Conservation (phyloP, 1,140 invertebrate species). For the Tenebrio molitor region DNA sequence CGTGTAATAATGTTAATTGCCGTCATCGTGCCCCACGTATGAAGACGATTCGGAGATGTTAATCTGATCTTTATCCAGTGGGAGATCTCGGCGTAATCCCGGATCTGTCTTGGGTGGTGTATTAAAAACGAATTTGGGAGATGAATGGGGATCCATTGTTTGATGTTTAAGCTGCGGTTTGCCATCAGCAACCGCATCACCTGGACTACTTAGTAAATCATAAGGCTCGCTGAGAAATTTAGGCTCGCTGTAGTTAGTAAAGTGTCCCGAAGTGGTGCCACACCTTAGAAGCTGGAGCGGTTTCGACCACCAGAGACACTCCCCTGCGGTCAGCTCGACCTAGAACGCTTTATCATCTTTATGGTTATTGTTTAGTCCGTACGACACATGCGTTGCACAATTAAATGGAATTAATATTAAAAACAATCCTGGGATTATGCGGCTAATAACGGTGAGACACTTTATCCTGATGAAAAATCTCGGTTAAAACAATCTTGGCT, state of each 20-base stretch:
- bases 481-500: slow-evolving; percentile 26
- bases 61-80: too few relatives aligned
- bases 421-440: slow-evolving; percentile 34
- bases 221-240: slow-evolving; percentile 29
- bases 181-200: slow-evolving; percentile 12
- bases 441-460: slow-evolving; percentile 23
- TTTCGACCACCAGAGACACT: slow-evolving; percentile 32
- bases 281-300: slow-evolving; percentile 35
- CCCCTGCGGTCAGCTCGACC: slow-evolving; percentile 38
- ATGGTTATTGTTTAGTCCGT: slow-evolving; percentile 34
- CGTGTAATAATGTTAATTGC: background rate
- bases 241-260: slow-evolving; percentile 21
- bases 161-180: slow-evolving; percentile 26
- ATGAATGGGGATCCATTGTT: slow-evolving; percentile 4
- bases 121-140: background rate
- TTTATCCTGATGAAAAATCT: slow-evolving; percentile 22
- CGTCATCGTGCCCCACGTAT: too few relatives aligned
- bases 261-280: slow-evolving; percentile 33
- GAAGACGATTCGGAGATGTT: too few relatives aligned
- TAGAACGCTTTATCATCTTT: slow-evolving; percentile 36
- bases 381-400: slow-evolving; percentile 36
- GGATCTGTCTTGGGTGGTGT: too few relatives aligned
- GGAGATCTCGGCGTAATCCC: too few relatives aligned
- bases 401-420: slow-evolving; percentile 39
- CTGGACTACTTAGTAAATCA: slow-evolving; percentile 31